These are phyloP conservation scores for Dermochelys coriacea DNA, from an alignment of 2,797 vertebrate genomes.

Conservation along the genomic window DNA sequence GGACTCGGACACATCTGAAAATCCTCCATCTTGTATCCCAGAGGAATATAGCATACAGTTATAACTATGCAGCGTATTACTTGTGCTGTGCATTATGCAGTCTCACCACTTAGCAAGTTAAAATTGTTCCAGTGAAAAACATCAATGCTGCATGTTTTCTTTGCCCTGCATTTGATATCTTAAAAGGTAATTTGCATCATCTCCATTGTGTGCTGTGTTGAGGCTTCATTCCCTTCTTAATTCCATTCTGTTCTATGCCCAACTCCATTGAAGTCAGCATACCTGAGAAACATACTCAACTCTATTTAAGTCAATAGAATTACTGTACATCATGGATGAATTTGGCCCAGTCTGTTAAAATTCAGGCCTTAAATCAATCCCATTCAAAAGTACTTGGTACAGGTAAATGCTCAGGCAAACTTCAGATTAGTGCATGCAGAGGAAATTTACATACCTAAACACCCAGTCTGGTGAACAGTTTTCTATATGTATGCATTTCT, in stretches of 20 bases:
- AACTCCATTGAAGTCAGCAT: not conserved
- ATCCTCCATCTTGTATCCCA: not conserved
- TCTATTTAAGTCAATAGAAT: not conserved
- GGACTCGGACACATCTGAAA: too few relatives aligned
- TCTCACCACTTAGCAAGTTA: not conserved
- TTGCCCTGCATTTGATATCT: not conserved
- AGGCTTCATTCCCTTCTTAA: not conserved
- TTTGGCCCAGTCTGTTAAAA: not conserved
- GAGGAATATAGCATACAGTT: not conserved
- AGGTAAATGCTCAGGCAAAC: not conserved
- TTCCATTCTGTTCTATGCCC: not conserved
- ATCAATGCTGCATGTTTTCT: not conserved
- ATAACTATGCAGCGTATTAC: not conserved
- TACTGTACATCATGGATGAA: not conserved
- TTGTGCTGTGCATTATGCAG: not conserved
- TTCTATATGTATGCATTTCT: not conserved
- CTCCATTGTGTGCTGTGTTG: not conserved
- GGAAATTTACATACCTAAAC: not conserved
- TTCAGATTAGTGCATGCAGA: not conserved
- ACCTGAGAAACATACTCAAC: not conserved
- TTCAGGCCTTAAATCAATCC: not conserved
- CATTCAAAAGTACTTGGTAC: not conserved
- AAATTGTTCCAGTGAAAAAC: not conserved
- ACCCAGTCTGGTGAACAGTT: not conserved
- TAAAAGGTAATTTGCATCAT: not conserved